These are phyloP conservation scores for Cyphomyrus plagiostoma DNA, from an alignment of 2,113 vertebrate genomes.

Conservation along the genomic window DNA sequence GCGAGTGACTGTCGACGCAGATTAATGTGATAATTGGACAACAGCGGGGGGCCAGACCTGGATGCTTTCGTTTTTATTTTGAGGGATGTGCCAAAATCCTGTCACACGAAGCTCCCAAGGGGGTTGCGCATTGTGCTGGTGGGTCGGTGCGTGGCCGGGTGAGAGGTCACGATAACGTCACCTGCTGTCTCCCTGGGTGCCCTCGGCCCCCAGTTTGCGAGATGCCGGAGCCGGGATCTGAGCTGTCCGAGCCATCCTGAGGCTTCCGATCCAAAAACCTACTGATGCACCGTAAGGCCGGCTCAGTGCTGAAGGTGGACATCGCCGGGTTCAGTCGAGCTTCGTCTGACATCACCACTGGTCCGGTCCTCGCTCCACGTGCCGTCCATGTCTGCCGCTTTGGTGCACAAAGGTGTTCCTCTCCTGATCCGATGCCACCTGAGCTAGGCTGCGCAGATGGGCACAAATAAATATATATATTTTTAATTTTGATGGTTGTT, in stretches of 20 bases:
- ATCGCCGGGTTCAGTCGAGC: neutral
- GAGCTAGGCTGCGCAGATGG: neutral
- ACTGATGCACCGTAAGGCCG: neutral
- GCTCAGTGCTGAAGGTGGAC: neutral
- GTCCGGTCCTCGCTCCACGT: neutral
- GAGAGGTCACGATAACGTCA: neutral
- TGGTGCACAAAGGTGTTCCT: neutral
- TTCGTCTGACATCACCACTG: neutral
- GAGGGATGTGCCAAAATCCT: neutral
- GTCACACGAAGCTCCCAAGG: neutral
- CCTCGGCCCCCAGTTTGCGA: neutral
- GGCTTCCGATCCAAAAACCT: neutral
- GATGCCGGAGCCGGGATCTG: neutral
- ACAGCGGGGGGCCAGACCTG: neutral
- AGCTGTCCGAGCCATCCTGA: neutral
- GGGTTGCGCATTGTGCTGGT: neutral
- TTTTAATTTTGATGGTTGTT: neutral
- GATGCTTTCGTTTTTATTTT: neutral
- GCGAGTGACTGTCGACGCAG: neutral
- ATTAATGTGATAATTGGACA: constrained; percentile 10
- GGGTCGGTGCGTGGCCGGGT: neutral
- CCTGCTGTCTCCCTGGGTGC: neutral
- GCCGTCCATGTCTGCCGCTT: neutral
- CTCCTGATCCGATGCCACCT: neutral
- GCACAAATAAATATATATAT: neutral